phyloP scores from a whole-genome alignment of 23 tunicate species.

The Clavelina lepadiformis region DNA sequence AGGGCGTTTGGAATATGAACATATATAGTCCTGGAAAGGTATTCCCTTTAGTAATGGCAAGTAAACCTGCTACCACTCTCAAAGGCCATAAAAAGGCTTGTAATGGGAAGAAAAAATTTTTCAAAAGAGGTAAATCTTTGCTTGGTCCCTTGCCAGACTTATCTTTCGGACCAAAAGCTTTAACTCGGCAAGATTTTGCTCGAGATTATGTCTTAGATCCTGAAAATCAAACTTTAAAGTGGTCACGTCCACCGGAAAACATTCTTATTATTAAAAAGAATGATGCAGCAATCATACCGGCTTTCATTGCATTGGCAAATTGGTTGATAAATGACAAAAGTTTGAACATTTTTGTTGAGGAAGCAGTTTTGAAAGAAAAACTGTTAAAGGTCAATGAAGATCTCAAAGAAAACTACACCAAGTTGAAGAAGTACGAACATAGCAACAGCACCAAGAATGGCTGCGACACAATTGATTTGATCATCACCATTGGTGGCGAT shows the following conservation, averaged over 20 bases:
- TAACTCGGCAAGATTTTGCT: not conserved
- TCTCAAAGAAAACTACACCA: not conserved
- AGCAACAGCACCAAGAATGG: too few species aligned
- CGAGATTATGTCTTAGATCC: constrained; percentile 4
- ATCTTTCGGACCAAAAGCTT: constrained; percentile 67
- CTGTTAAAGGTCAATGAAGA: not conserved
- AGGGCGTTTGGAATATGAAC: too few species aligned
- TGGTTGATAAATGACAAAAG: constrained; percentile 31
- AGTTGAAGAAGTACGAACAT: constrained; percentile 12
- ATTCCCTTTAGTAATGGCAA: too few species aligned
- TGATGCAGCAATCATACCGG: constrained; percentile 26
- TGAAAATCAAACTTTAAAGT: constrained; percentile 25
- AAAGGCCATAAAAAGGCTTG: too few species aligned
- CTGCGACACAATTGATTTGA: constrained; percentile 34
- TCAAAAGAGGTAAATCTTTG: constrained; percentile 26
- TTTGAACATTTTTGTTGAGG: constrained; percentile 56
- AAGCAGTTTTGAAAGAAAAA: constrained; percentile 17
- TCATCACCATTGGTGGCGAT: constrained; percentile 79
- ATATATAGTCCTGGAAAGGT: too few species aligned
- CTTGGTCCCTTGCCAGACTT: constrained; percentile 41
- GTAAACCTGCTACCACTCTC: too few species aligned
- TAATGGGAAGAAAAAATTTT: not conserved
- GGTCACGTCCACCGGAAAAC: constrained; percentile 55
- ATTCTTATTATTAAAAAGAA: constrained; percentile 49
- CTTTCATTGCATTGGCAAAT: constrained; percentile 18